Evolutionary conservation across 2,113 vertebrate species (phyloP).

Genomic region (Rhynchomys soricoides): DNA sequence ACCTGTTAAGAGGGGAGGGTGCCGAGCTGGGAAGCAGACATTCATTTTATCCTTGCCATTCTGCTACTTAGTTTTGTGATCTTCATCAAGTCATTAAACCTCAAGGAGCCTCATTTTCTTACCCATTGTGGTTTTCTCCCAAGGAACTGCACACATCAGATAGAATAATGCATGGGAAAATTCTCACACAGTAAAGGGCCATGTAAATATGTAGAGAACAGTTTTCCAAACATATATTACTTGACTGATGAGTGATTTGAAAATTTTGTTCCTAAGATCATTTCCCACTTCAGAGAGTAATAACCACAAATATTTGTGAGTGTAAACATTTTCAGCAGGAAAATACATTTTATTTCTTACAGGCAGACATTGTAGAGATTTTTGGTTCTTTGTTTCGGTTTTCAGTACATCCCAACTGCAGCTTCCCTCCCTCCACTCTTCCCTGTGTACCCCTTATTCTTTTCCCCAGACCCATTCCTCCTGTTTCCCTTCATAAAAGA

Average conservation of each 20-base stretch:
- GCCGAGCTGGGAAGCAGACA: neutral
- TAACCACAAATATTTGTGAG: constrained; percentile 42
- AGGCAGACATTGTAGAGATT: neutral
- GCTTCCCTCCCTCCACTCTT: neutral
- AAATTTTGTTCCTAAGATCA: constrained; percentile 5
- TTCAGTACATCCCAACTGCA: neutral
- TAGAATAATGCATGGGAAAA: constrained; percentile 37
- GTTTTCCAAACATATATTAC: constrained; percentile 25
- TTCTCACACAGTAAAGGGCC: neutral
- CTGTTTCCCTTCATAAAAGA: neutral
- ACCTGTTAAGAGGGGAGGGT: neutral
- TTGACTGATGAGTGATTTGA: neutral
- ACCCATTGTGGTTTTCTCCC: neutral
- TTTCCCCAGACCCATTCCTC: neutral
- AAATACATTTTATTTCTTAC: constrained; percentile 29
- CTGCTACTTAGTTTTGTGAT: neutral
- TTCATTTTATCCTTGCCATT: neutral
- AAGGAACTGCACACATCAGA: neutral
- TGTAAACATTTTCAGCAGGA: constrained; percentile 21
- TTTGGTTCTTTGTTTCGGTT: neutral
- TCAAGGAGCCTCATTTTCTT: constrained; percentile 31
- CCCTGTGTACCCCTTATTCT: neutral
- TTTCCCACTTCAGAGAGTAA: constrained; percentile 46
- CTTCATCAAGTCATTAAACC: neutral
- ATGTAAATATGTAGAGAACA: neutral